These are phyloP conservation scores for Mechanitis messenoides DNA, from an alignment of 2,888 invertebrate genomes.

Conservation along the genomic window DNA sequence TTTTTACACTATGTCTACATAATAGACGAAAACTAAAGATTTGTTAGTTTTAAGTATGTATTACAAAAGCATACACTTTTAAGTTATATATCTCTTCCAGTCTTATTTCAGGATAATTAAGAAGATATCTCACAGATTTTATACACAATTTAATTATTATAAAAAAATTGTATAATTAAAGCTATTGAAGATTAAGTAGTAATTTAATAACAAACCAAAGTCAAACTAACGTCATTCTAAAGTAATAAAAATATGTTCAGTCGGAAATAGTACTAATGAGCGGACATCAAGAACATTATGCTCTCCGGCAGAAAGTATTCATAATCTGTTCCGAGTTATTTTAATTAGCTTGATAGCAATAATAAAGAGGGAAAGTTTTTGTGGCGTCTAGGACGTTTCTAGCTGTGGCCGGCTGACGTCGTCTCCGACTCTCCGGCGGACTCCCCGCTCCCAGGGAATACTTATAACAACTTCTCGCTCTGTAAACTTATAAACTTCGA, in stretches of 20 bases:
- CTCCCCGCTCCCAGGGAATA: slow-evolving; percentile 43
- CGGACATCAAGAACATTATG: slow-evolving; percentile 72
- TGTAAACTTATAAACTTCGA: slow-evolving; percentile 53
- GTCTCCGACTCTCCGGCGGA: slow-evolving; percentile 22
- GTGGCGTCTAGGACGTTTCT: slow-evolving; percentile 60
- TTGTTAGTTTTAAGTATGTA: too few relatives aligned
- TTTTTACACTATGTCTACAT: too few relatives aligned
- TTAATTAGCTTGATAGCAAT: slow-evolving; percentile 73
- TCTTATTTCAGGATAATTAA: too few relatives aligned
- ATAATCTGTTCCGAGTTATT: slow-evolving; percentile 74
- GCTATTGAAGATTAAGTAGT: neutral
- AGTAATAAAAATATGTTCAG: slow-evolving; percentile 56
- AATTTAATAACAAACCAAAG: neutral
- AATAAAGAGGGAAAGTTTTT: slow-evolving; percentile 71
- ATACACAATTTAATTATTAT: too few relatives aligned
- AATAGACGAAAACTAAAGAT: too few relatives aligned
- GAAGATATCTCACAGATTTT: too few relatives aligned
- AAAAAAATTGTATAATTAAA: too few relatives aligned
- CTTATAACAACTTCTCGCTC: slow-evolving; percentile 60
- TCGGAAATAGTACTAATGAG: slow-evolving; percentile 69
- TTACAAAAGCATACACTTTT: too few relatives aligned
- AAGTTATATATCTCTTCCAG: too few relatives aligned
- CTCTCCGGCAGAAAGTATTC: slow-evolving; percentile 67
- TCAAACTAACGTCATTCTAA: slow-evolving; percentile 11
- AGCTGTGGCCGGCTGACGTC: slow-evolving; percentile 40